A percentile compares a stretch with the other conserved stretches of the same genome.
These are phyloP conservation scores for Cromileptes altivelis DNA, from an alignment of 2,113 vertebrate species.

Conservation along the genomic window DNA sequence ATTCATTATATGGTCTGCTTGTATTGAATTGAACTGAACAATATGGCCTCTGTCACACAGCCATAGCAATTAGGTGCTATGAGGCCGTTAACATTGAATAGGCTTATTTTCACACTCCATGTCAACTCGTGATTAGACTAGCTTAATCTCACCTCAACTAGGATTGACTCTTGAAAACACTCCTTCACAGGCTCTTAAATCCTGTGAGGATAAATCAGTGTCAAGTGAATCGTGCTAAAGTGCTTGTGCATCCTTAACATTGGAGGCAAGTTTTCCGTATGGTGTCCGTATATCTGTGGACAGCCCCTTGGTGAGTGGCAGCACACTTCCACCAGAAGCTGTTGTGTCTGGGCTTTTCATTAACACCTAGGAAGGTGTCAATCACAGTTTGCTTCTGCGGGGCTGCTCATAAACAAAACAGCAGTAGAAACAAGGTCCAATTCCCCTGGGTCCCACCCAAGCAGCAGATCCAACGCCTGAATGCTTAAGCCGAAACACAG, in stretches of 20 bases:
- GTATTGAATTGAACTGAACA: background rate
- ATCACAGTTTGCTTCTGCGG: conserved; percentile 54
- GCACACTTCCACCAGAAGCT: conserved; percentile 55
- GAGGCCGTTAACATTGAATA: conserved; percentile 10
- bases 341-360: conserved; percentile 77
- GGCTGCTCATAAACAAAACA: conserved; percentile 70
- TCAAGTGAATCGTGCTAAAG: conserved; percentile 29
- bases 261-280: conserved; percentile 36
- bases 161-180: conserved; percentile 23
- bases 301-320: conserved; percentile 45
- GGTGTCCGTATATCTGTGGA: conserved; percentile 33
- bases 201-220: conserved; percentile 44
- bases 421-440: conserved; percentile 47
- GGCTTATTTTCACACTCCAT: conserved; percentile 9
- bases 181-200: conserved; percentile 16
- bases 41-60: conserved; percentile 8
- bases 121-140: conserved; percentile 21
- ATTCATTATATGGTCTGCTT: background rate
- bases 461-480: background rate
- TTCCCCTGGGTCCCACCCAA: conserved; percentile 33
- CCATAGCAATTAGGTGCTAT: background rate
- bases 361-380: conserved; percentile 79
- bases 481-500: background rate
- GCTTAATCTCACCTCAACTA: conserved; percentile 8
- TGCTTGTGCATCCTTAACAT: conserved; percentile 1